Base-by-base conservation (phyloP, 2,113 vertebrate species). In the Pterocles gutturalis region DNA sequence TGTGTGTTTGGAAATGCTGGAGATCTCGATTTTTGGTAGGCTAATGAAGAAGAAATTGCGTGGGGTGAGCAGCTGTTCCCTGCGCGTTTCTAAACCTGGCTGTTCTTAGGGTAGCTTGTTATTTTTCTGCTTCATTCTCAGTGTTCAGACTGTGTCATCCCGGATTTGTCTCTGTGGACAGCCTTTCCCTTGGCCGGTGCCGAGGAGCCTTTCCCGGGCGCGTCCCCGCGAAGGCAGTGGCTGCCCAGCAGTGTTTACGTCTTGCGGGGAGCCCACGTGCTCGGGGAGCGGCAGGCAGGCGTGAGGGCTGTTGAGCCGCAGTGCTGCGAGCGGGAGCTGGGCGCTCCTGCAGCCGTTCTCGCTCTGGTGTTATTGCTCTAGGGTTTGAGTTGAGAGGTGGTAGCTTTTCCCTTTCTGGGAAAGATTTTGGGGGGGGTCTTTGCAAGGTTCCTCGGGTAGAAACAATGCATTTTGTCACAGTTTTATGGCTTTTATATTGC, bases 291-390 rank as follows among this genome's bases (percentile, higher is more conserved):
- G 49, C 84, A 20, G 71, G 80, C 75, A 22, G 36, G 58, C 33
- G 3, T 73, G 78, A 53, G 3, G 25, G 67, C 31, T 7, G 2
- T 13, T 18, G 43, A 10, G 34, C 64, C 2, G 16, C 21, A 36
- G 80, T 5, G 62, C 67, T 34, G 43, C 22, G 36, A 77, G 29
- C 15, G 60, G 19, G 41, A 43, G 53, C 19, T 3, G 8, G 38
- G 28, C 5, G 4, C 69, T 65, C 16, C 72, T 2, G 1, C 71
- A 13, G 80, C 71, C 28, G 34, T 55, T 43, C 82, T 16, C 4
- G 0, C 41, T 65, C 54, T 0, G 0, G 4, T 22, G 2, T 46
- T 19, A 2, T 5, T 10, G 4, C 53, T 19, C 16, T 38, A 7
- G 38, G 21, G 11, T 21, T 73, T 3, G 11, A 15, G 61, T 4